These are phyloP conservation scores for Paramormyrops kingsleyae DNA, from an alignment of 2,113 vertebrate species.

Conservation along the genomic window DNA sequence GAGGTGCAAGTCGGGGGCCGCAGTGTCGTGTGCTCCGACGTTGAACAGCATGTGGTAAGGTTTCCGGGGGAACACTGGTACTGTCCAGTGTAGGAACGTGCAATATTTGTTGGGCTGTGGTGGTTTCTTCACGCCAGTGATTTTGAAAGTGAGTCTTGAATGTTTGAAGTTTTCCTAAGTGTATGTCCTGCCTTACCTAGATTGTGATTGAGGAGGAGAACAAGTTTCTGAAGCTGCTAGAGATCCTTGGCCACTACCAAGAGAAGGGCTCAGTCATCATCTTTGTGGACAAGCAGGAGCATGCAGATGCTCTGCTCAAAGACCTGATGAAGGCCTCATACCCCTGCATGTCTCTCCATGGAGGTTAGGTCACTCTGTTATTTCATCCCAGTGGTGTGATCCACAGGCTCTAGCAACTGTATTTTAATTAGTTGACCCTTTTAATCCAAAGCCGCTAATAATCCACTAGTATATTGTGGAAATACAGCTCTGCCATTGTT, in stretches of 20 bases:
- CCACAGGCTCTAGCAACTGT: neutral
- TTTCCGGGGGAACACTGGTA: neutral
- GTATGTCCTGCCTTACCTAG: constrained; percentile 48
- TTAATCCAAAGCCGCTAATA: neutral
- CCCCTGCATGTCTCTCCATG: constrained; percentile 95
- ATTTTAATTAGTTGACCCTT: neutral
- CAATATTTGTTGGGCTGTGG: neutral
- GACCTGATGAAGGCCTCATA: constrained; percentile 98
- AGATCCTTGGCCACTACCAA: constrained; percentile 93
- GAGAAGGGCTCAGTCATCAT: constrained; percentile 95
- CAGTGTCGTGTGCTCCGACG: constrained; percentile 94
- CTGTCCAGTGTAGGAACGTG: neutral
- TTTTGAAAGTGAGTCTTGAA: neutral
- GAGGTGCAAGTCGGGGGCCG: constrained; percentile 96
- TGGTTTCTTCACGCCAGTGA: neutral
- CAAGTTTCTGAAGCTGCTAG: constrained; percentile 93
- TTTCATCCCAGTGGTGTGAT: neutral
- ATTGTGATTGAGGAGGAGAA: constrained; percentile 95
- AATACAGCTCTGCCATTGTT: neutral
- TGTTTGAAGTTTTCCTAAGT: neutral
- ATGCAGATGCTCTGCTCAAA: constrained; percentile 85
- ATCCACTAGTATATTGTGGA: neutral
- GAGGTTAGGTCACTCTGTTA: constrained; percentile 62
- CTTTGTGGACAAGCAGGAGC: constrained; percentile 97
- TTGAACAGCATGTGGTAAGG: constrained; percentile 90